These are phyloP conservation scores for Druceiella hillmani DNA, from an alignment of 2,888 invertebrate species.

Conservation along the genomic window DNA sequence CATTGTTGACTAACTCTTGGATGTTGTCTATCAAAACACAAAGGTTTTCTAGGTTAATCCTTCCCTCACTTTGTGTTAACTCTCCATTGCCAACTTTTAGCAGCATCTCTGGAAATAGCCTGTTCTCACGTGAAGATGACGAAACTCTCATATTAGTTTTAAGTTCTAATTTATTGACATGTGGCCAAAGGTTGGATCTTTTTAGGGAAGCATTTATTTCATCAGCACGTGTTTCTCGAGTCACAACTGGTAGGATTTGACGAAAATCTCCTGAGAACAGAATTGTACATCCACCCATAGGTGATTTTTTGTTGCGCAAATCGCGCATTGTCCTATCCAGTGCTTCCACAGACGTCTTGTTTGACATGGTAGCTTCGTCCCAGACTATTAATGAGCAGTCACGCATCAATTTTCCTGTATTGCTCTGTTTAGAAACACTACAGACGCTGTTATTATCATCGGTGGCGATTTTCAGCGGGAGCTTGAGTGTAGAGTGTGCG, in stretches of 20 bases:
- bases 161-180: constrained; percentile 5
- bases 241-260: constrained; percentile 10
- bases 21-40: no score
- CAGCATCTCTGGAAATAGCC: constrained; percentile 3
- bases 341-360: constrained; percentile 26
- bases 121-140: not conserved
- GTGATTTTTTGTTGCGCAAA: constrained; percentile 22
- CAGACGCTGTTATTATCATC: constrained; percentile 24
- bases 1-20: no score
- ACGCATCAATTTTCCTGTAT: constrained; percentile 25
- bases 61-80: no score
- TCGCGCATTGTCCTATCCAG: constrained; percentile 27
- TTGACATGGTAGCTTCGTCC: constrained; percentile 26
- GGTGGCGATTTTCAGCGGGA: constrained; percentile 21
- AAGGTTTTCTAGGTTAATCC: no score
- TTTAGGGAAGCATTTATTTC: no score
- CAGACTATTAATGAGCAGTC: constrained; percentile 26
- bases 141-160: no score
- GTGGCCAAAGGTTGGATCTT: constrained; percentile 5
- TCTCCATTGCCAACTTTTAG: no score
- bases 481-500: constrained; percentile 11
- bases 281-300: constrained; percentile 25
- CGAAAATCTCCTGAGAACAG: constrained; percentile 24
- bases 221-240: no score
- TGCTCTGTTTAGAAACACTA: constrained; percentile 26